Evolutionary conservation across 2,797 vertebrate genomes (phyloP), one percentile per base, ranked within the genome.

Genomic region (Dryobates pubescens): DNA sequence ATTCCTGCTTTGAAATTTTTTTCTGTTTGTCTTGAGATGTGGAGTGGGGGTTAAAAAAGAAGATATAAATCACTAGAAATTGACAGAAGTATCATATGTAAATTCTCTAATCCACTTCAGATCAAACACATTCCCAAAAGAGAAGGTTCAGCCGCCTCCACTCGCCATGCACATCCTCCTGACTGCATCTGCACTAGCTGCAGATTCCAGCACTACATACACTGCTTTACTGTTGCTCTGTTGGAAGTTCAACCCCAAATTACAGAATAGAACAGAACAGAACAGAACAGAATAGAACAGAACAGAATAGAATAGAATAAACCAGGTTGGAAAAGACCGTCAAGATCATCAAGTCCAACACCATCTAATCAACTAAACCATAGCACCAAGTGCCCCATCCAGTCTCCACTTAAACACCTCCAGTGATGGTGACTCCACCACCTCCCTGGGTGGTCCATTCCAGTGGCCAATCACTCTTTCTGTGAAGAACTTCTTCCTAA

Each of bases 21-120:
- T 57, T 92, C 56, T 80, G 43, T 22, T 93, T 54, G 18, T 32
- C 74, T 90, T 90, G 71, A 68, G 30, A 74, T 64, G 54, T 30
- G 81, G 84, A 75, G 72, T 17, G 18, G 7, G 30, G 27, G 36
- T 70, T 62, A 72, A 71, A 87, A 82, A 74, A 85, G 65, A 67
- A 95, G 65, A 65, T 62, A 56, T 47, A 82, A 69, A 59, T 75
- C 56, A 85, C 72, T 76, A 57, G 63, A 78, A 83, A 87, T 83
- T 59, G 67, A 90, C 51, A 43, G 32, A 82, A 77, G 29, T 51
- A 87, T 89, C 90, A 68, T 59, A 74, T 68, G 26, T n/a, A n/a
- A 85, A 77, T 93, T 90, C 87, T 83, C 34, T 49, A 43, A 81
- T n/a, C 53, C 29, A 72, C 34, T 47, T 92, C 43, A n/a, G 47